Evolutionary conservation across 2,797 vertebrate genomes (phyloP).

Genomic region (Uromys caudimaculatus): DNA sequence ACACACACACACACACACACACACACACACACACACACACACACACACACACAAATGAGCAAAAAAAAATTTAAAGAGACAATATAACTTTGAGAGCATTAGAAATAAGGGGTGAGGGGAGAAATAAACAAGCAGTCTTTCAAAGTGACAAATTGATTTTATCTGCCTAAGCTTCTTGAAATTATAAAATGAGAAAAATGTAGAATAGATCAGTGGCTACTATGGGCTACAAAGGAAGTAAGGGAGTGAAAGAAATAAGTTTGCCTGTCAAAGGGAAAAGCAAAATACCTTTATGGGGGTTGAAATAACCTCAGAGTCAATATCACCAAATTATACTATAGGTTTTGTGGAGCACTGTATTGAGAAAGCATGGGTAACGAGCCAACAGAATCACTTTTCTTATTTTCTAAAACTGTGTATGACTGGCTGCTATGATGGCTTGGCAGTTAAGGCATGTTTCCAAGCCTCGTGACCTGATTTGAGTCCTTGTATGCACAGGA

Average conservation of each 20-base stretch:
- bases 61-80: no score
- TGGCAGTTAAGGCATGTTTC: background rate
- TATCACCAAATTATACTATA: background rate
- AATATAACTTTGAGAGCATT: background rate
- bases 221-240: background rate
- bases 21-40: background rate
- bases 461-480: background rate
- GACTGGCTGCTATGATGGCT: background rate
- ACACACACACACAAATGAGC: background rate
- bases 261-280: background rate
- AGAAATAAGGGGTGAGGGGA: background rate
- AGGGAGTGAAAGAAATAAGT: background rate
- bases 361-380: background rate
- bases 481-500: background rate
- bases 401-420: background rate
- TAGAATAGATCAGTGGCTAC: background rate
- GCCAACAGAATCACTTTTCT: background rate
- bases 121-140: background rate
- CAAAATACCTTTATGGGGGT: background rate
- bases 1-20: background rate
- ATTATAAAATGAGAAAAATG: background rate
- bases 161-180: conserved; percentile 6
- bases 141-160: background rate
- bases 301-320: background rate
- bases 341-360: background rate